Evolutionary conservation across 2,797 vertebrate genomes (phyloP), one percentile per base, ranked within the genome.

Genomic region (Psittacula derbiana): DNA sequence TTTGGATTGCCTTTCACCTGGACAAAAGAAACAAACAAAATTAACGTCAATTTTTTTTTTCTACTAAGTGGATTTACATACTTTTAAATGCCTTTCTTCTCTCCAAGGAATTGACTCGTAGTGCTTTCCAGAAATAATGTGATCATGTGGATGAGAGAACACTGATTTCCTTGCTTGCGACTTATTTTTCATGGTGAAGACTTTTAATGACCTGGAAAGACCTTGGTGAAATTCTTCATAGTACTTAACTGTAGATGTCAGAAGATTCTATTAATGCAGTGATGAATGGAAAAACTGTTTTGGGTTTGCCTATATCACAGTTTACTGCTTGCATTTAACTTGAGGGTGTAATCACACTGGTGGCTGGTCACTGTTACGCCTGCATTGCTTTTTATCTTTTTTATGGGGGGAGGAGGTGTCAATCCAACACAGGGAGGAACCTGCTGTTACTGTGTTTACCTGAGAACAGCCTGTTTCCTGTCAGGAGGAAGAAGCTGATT

Each of bases 71-170:
- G 65, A 72, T 90, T 90, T 86, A 30, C 4, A 2, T 88, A 86
- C 53, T 88, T 75, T 43, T 41, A 72, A 79, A 79, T 62, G n/a
- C 50, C 40, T 80, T 89, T 87, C n/a, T 85, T 85, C n/a, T 84
- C 3, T 92, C 33, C 52, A 1, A 1, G 70, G 27, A 93, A 33
- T 36, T 80, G 16, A 16, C 47, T 86, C 1, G 8, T 31, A 24
- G 43, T 55, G 38, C 55, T 84, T 93, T 81, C 36, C 66, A 84
- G 86, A 88, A 84, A 13, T 58, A 79, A 7, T 58, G n/a, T 20
- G 12, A 69, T 72, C 8, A 4, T 43, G 17, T n/a, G 50, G 46
- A 12, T 84, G 58, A 83, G 76, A 65, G 43, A 62, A 36, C 15
- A 49, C 16, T 92, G 0, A 1, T 69, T 90, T 95, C 46, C 30